A percentile compares a stretch with the other conserved stretches of the same genome.
phyloP scores from a whole-genome alignment of 2,888 invertebrate genomes.

The Zygothrica quintamaculata region DNA sequence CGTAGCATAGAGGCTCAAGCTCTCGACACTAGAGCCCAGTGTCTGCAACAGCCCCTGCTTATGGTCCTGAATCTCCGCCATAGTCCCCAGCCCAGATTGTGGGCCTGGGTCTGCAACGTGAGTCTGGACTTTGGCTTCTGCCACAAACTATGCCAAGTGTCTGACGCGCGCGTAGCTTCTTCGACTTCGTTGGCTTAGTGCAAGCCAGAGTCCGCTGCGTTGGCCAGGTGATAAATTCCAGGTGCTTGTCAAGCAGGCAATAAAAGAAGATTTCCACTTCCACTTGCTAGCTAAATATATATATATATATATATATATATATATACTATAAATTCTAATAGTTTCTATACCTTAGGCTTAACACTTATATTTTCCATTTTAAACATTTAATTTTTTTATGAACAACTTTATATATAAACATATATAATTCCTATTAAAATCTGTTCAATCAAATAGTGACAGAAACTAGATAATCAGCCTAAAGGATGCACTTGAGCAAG shows the following conservation, averaged over 20 bases:
- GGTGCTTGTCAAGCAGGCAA: slow-evolving; percentile 60
- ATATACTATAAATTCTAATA: slow-evolving; percentile 36
- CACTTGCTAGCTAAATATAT: no score
- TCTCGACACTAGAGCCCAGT: slow-evolving; percentile 28
- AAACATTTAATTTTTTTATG: no score
- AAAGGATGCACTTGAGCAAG: slow-evolving; percentile 43
- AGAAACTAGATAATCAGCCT: slow-evolving; percentile 36
- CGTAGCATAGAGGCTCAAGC: slow-evolving; percentile 2
- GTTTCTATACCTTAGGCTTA: slow-evolving; percentile 4
- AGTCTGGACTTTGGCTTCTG: slow-evolving; percentile 13
- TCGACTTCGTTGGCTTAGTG: slow-evolving; percentile 28
- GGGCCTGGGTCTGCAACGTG: slow-evolving; percentile 1
- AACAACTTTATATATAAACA: no score
- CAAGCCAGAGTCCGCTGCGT: slow-evolving; percentile 33
- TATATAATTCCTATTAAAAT: no score
- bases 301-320: no score
- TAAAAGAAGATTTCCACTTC: slow-evolving; percentile 61
- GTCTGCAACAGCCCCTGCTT: slow-evolving; percentile 10
- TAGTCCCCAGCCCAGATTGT: no score
- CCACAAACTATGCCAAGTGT: slow-evolving; percentile 80
- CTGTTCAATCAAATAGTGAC: neutral
- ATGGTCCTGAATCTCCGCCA: slow-evolving; percentile 16
- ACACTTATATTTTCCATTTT: no score
- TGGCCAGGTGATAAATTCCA: slow-evolving; percentile 76
- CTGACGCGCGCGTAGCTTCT: slow-evolving; percentile 49